These are phyloP conservation scores for Heterodera schachtii DNA, from an alignment of 1,140 invertebrate genomes.

Conservation along the genomic window DNA sequence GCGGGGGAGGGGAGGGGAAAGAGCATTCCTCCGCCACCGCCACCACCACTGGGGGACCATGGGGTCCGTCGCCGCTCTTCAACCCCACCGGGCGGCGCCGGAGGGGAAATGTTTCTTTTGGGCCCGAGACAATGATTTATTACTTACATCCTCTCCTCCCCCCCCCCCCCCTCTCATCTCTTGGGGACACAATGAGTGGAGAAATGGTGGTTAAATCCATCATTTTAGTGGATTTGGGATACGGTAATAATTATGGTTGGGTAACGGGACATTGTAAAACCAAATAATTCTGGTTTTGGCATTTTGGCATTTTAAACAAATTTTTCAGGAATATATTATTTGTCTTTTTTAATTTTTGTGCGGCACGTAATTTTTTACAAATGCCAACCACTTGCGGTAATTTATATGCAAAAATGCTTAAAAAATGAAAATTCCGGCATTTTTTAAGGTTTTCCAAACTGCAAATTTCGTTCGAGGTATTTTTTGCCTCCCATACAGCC, in stretches of 20 bases:
- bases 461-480: slow-evolving; percentile 65
- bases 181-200: neutral
- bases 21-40: neutral
- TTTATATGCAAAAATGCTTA: neutral
- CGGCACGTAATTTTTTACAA: neutral
- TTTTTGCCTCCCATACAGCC: neutral
- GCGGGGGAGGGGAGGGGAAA: neutral
- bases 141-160: neutral
- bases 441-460: slow-evolving; percentile 66
- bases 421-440: neutral
- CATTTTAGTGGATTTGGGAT: neutral
- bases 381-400: slow-evolving; percentile 32
- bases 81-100: neutral
- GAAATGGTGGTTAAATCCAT: no score
- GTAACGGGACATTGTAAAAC: neutral
- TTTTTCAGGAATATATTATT: neutral
- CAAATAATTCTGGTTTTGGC: no score
- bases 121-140: slow-evolving; percentile 14
- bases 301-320: neutral
- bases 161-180: neutral
- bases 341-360: neutral
- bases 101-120: slow-evolving; percentile 9
- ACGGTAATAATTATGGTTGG: neutral
- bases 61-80: neutral
- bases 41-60: neutral